A percentile compares a stretch with the other conserved stretches of the same genome.
These are phyloP conservation scores for Hydroisotoma schaefferi DNA, from an alignment of 2,888 invertebrate genomes.

Conservation along the genomic window DNA sequence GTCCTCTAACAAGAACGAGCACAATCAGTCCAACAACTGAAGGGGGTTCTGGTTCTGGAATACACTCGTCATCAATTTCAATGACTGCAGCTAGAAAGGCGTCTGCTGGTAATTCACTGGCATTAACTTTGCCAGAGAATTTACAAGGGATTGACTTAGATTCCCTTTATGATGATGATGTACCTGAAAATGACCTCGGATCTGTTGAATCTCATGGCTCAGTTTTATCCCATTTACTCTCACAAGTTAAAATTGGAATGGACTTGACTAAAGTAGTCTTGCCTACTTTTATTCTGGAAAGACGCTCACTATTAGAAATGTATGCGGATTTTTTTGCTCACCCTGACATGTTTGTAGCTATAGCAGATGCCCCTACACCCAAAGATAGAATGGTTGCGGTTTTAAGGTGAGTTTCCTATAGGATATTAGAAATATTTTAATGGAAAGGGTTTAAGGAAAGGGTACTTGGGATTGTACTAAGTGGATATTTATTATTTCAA, in stretches of 20 bases:
- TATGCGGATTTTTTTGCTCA: slow-evolving; percentile 99
- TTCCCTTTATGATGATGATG: slow-evolving; percentile 45
- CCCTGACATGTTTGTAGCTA: slow-evolving; percentile 70
- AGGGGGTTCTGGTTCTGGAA: too few relatives aligned
- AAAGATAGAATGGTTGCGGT: slow-evolving; percentile 90
- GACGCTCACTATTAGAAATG: slow-evolving; percentile 97
- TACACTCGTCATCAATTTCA: too few relatives aligned
- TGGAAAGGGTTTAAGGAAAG: background rate
- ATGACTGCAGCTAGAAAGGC: too few relatives aligned
- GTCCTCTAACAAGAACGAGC: too few relatives aligned
- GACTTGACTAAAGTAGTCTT: slow-evolving; percentile 98
- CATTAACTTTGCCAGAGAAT: too few relatives aligned
- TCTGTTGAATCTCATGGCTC: slow-evolving; percentile 96
- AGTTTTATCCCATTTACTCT: slow-evolving; percentile 91
- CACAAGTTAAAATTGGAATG: slow-evolving; percentile 99
- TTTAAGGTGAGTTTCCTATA: slow-evolving; percentile 54
- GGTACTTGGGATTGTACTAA: background rate
- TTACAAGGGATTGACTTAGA: slow-evolving; percentile 41
- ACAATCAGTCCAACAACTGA: too few relatives aligned
- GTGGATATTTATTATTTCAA: slow-evolving; percentile 47
- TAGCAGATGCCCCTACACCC: slow-evolving; percentile 81
- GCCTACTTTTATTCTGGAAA: slow-evolving; percentile 96
- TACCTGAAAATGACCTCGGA: slow-evolving; percentile 57
- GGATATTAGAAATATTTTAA: background rate
- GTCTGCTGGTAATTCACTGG: too few relatives aligned